Base-by-base conservation (phyloP, 2,888 invertebrate genomes). In the Epistrophe eligans region DNA sequence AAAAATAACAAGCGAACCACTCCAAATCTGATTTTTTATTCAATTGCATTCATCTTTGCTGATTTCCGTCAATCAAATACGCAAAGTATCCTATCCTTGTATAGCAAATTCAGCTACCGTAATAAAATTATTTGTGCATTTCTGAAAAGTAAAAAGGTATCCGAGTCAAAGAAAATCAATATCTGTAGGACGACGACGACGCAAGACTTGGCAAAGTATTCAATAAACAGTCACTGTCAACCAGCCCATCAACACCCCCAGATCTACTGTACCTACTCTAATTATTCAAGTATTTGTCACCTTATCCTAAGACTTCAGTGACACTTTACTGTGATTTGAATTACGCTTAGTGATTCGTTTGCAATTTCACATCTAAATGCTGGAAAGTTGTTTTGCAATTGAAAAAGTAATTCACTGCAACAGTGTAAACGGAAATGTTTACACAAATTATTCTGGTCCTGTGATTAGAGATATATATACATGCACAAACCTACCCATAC, bases 361-460 rank as follows among this genome's bases (percentile, higher is more conserved):
- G 60, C 70, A 76, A 38, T 55, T 48, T 60, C 62, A 28, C 60
- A 55, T 28, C 35, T 48, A 50, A 71, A 67, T 17, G 58, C 35
- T 64, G 76, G 45, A 67, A 55, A 77, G 48, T 77, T 84, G 52
- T 77, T 72, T 11, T 77, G 81, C 84, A 84, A 84, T 84, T 81
- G 81, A 77, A 84, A 62, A 84, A 81, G 67, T 84, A 81, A 80
- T 84, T 81, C 84, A 72, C 77, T 73, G 84, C 84, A 84, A 84
- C 84, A 80, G 80, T 84, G 81, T 84, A 77, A 84, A 84, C 81
- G 84, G 81, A 84, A 84, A 81, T 84, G 80, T 84, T 84, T 81
- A 84, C 84, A 84, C 77, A 81, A 81, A 81, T 84, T 81, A 84
- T 84, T 81, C 81, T 84, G 60, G 81, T 71, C 81, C 81, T 24